Evolutionary conservation across 1,140 invertebrate genomes (phyloP).

Genomic region (Cyclargus thomasi): DNA sequence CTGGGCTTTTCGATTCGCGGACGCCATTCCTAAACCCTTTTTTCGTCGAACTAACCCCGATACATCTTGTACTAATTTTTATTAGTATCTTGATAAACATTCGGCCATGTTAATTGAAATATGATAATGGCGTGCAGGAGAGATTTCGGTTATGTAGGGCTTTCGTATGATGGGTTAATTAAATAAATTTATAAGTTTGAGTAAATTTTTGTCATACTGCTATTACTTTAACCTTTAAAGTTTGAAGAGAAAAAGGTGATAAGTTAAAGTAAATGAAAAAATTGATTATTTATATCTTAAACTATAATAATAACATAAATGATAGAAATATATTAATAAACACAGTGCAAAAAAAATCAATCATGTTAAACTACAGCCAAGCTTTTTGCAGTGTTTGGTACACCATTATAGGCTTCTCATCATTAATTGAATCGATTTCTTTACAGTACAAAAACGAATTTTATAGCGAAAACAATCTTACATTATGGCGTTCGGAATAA

Average conservation of each 20-base stretch:
- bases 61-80: constrained; percentile 5
- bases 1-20: constrained; percentile 12
- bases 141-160: neutral
- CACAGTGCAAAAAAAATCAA: too few relatives aligned
- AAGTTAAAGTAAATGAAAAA: too few relatives aligned
- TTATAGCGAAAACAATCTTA: neutral
- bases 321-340: too few relatives aligned
- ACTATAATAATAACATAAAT: too few relatives aligned
- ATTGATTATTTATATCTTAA: too few relatives aligned
- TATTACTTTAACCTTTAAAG: too few relatives aligned
- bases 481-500: neutral
- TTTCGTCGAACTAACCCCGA: neutral
- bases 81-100: neutral
- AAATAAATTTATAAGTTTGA: too few relatives aligned
- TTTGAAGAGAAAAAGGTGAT: too few relatives aligned
- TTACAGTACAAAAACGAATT: neutral
- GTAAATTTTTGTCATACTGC: too few relatives aligned
- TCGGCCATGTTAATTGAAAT: constrained; percentile 8
- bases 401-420: too few relatives aligned
- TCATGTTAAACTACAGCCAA: too few relatives aligned
- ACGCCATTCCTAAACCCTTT: constrained; percentile 8
- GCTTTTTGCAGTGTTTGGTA: too few relatives aligned
- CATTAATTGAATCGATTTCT: neutral
- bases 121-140: neutral
- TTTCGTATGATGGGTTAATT: neutral